These are phyloP conservation scores for Cepaea hortensis DNA, from an alignment of 2,888 invertebrate genomes.

Conservation along the genomic window DNA sequence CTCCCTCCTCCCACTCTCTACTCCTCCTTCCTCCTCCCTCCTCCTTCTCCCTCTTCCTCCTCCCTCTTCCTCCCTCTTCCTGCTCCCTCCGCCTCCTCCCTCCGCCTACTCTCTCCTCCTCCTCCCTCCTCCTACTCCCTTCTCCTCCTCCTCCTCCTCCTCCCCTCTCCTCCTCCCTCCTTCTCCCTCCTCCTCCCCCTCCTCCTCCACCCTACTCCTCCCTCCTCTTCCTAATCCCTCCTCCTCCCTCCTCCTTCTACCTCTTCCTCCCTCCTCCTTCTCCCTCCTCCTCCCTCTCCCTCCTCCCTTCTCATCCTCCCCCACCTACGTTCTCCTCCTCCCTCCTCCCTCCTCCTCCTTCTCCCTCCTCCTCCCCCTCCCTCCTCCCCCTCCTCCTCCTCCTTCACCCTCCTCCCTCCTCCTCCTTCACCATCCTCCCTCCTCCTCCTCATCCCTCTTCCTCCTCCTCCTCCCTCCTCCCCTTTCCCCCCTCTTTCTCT, in stretches of 20 bases:
- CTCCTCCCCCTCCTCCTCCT: background rate
- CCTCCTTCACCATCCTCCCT: background rate
- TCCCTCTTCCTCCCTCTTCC: background rate
- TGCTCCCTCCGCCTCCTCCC: no score
- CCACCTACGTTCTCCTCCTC: no score
- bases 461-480: background rate
- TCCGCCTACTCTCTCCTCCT: no score
- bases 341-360: background rate
- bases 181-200: background rate
- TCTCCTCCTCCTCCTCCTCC: background rate
- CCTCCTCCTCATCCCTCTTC: no score
- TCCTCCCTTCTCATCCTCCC: no score
- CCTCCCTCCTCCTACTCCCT: no score
- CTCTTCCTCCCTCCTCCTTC: background rate
- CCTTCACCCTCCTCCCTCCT: no score
- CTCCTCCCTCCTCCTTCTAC: no score
- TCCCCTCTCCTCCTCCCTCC: background rate
- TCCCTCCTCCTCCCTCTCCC: background rate
- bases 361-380: background rate
- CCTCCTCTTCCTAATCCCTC: no score
- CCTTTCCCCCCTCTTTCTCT: no score
- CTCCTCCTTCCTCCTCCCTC: no score
- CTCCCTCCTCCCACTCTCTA: no score
- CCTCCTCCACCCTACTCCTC: background rate
- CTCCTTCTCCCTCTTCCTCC: background rate